Percentiles rank a stretch among this genome's conserved stretches.
Conservation (phyloP, 2,113 vertebrate species). For the Spea bombifrons region DNA sequence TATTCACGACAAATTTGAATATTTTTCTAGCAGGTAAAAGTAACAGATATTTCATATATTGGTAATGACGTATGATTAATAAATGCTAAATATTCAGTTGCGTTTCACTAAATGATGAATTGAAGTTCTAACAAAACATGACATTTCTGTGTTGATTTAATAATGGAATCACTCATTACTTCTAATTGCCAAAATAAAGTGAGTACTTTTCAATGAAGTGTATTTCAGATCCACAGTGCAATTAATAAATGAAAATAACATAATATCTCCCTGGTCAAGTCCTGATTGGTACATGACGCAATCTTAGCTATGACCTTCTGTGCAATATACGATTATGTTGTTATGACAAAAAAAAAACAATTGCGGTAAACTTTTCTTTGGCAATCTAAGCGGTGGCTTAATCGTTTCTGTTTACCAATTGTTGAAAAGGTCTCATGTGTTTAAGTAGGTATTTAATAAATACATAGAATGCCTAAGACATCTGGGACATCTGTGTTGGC, state of each 20-base stretch:
- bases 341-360: neutral
- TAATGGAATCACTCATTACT: neutral
- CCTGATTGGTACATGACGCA: neutral
- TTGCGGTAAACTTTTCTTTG: neutral
- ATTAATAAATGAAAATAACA: neutral
- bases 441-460: conserved; percentile 63
- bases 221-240: neutral
- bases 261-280: neutral
- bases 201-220: neutral
- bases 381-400: conserved; percentile 1
- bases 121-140: neutral
- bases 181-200: neutral
- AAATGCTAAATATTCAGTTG: too few relatives aligned
- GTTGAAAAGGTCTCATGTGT: conserved; percentile 52
- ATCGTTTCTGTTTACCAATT: neutral
- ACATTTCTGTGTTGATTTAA: neutral
- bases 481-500: conserved; percentile 61
- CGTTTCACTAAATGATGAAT: neutral
- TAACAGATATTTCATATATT: too few relatives aligned
- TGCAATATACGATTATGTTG: neutral
- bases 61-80: too few relatives aligned
- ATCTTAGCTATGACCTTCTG: neutral
- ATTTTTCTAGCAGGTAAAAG: too few relatives aligned
- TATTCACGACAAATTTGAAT: too few relatives aligned
- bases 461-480: conserved; percentile 56